A percentile compares a stretch with the other conserved stretches of the same genome.
Evolutionary conservation across 2,113 vertebrate species (phyloP).

Genomic region (Brachyistius frenatus): DNA sequence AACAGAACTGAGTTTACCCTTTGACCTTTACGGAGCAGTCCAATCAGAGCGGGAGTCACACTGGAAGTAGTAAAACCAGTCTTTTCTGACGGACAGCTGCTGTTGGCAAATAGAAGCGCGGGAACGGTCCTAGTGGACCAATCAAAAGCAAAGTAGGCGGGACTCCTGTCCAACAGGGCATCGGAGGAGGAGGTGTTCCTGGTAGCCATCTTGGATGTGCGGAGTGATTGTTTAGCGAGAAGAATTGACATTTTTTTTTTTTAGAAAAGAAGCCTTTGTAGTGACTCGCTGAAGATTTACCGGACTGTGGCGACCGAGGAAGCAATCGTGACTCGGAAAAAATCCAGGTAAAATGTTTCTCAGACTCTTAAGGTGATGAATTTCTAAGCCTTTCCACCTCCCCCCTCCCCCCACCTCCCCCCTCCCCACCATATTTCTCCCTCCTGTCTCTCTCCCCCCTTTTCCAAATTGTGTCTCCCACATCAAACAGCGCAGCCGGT

Average conservation of each 20-base stretch:
- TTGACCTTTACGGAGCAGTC: conserved; percentile 66
- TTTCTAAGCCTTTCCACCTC: conserved; percentile 31
- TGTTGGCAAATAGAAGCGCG: conserved; percentile 42
- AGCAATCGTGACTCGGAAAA: conserved; percentile 63
- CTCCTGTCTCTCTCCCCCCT: neutral
- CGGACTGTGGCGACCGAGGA: conserved; percentile 50
- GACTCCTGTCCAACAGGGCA: conserved; percentile 62
- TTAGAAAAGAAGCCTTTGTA: conserved; percentile 64
- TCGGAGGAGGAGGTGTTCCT: conserved; percentile 86
- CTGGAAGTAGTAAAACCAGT: conserved; percentile 75
- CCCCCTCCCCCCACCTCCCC: conserved; percentile 40
- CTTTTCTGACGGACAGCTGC: conserved; percentile 4
- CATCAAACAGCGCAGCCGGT: conserved; percentile 71
- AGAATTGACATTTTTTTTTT: conserved; percentile 76
- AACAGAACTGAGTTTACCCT: conserved; percentile 68
- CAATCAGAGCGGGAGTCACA: conserved; percentile 67
- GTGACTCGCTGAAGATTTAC: conserved; percentile 36
- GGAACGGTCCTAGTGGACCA: conserved; percentile 20
- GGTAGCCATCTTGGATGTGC: conserved; percentile 87
- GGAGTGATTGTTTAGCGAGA: conserved; percentile 86
- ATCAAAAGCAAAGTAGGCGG: conserved; percentile 61
- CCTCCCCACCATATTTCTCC: conserved; percentile 16
- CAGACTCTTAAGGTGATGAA: conserved; percentile 24
- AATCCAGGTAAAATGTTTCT: conserved; percentile 74
- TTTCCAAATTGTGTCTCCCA: conserved; percentile 66